Percentiles rank a stretch among this genome's conserved stretches.
These are phyloP conservation scores for Dendrocincla fuliginosa DNA, from an alignment of 2,797 vertebrate genomes.

Conservation along the genomic window DNA sequence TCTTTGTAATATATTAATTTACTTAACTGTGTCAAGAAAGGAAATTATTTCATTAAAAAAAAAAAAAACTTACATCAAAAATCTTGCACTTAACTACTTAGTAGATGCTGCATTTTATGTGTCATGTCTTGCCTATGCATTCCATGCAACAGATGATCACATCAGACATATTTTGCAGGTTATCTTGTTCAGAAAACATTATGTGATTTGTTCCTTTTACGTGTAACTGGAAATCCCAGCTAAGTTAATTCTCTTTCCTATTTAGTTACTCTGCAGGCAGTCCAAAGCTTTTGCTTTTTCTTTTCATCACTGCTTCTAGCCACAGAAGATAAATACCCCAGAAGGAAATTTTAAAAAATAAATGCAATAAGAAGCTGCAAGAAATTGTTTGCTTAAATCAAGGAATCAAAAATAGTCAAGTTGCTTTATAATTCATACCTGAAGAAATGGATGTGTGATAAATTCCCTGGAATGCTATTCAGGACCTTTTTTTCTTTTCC, in stretches of 20 bases:
- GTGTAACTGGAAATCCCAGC: background rate
- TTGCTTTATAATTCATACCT: background rate
- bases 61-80: background rate
- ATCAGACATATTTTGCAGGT: background rate
- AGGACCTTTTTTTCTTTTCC: background rate
- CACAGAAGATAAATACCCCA: background rate
- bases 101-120: background rate
- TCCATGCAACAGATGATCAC: background rate
- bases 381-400: background rate
- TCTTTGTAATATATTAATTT: background rate
- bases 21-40: background rate
- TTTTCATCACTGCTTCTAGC: background rate
- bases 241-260: background rate
- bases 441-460: background rate
- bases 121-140: background rate
- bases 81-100: background rate
- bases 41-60: background rate
- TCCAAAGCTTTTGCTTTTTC: background rate
- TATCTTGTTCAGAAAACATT: background rate
- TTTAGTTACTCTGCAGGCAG: background rate
- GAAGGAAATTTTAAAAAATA: background rate
- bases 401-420: background rate
- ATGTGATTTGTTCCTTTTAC: background rate
- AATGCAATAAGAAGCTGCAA: background rate
- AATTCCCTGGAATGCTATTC: background rate